Evolutionary conservation across 2,888 invertebrate genomes (phyloP), one percentile per base, ranked within the genome.

Genomic region (Itoplectis maculator): DNA sequence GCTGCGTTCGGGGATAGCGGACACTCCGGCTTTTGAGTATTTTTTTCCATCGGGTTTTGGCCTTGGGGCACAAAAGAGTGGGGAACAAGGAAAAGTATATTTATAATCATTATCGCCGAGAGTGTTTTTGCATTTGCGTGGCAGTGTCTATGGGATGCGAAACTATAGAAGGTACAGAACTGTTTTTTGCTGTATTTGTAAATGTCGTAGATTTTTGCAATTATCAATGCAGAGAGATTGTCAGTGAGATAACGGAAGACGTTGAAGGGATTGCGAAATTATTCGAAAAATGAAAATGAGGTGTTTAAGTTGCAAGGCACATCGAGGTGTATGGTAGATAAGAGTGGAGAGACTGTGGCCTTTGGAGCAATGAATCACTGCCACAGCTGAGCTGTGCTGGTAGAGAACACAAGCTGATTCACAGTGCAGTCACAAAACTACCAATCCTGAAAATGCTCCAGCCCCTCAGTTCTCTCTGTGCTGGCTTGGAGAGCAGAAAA

Each of bases 321-420:
- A 54, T 23, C 23, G 23, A 56, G 13, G n/a, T 49, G 40, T 18
- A 23, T 29, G 7, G 23, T 20, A 54, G 47, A 56, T 74, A 51
- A 65, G 42, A 61, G 49, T 15, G 37, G 66, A 18, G 18, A 20
- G 61, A 47, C 37, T 9, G 18, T 61, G 79, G 65, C 75, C 82
- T 79, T 79, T 75, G 79, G 45, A 70, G 49, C 59, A 42, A 69
- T 75, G 79, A 79, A 61, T 79, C 79, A 70, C 66, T 20, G 20
- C 2, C 37, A 47, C 51, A 23, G 18, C 18, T 6, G 45, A 49
- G 6, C 51, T 68, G 45, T 49, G 69, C 29, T 13, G 13, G 23
- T n/a, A 13, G 29, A 56, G 40, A n/a, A n/a, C 13, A 35, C 18
- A 23, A 13, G 29, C 29, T 42, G 40, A 61, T 70, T 70, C 70